Conservation (phyloP, 2,888 invertebrate genomes). For the Smittia aterrima region DNA sequence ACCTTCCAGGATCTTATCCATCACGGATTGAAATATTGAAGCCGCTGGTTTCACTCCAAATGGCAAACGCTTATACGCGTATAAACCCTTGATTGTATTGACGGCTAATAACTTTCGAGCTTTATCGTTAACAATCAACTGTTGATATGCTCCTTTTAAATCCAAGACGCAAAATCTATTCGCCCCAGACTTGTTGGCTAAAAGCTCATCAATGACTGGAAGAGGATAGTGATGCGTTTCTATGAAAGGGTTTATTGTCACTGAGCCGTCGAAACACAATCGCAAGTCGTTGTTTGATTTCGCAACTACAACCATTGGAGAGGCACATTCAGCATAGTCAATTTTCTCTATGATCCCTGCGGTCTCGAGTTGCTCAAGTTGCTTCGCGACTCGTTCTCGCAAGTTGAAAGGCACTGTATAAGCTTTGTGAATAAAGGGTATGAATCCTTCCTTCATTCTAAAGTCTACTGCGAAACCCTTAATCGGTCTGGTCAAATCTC, state of each 20-base stretch:
- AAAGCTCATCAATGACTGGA: neutral
- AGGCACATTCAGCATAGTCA: conserved; percentile 43
- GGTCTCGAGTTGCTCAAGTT: conserved; percentile 41
- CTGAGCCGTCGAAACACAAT: conserved; percentile 43
- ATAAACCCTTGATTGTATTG: neutral
- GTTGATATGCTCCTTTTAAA: neutral
- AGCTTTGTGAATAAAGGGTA: conserved; percentile 41
- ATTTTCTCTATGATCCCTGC: conserved; percentile 43
- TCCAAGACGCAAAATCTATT: neutral
- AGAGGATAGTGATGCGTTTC: conserved; percentile 42
- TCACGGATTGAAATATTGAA: neutral
- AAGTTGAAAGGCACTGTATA: conserved; percentile 43
- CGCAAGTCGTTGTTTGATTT: conserved; percentile 43
- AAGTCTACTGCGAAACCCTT: conserved; percentile 39
- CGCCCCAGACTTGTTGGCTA: neutral
- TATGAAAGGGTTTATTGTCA: conserved; percentile 43
- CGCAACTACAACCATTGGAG: conserved; percentile 43
- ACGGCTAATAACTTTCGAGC: neutral
- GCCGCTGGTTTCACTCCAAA: neutral
- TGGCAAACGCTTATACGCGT: neutral
- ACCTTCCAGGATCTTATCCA: neutral
- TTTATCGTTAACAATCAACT: neutral
- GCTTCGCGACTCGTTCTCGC: conserved; percentile 39
- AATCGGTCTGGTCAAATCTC: conserved; percentile 38
- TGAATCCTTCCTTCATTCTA: conserved; percentile 29